Evolutionary conservation across 2,113 vertebrate species (phyloP).

Genomic region (Megaceryle maxima): DNA sequence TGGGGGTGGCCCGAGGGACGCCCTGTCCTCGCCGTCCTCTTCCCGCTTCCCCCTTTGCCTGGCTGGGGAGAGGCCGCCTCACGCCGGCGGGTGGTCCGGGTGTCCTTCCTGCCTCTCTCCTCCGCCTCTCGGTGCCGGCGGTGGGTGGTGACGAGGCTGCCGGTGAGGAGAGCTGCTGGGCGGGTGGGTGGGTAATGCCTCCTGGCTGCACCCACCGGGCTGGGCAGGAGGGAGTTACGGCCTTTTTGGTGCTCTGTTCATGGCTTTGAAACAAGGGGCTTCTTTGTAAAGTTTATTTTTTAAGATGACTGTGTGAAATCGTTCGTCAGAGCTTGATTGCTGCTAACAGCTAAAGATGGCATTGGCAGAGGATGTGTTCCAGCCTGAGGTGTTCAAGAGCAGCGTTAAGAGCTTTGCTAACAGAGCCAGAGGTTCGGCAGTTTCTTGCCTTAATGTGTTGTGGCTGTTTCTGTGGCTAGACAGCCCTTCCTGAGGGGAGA

Average conservation of each 20-base stretch:
- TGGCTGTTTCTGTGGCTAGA: not conserved
- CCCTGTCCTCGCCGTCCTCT: not conserved
- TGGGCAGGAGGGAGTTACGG: not conserved
- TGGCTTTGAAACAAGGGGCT: fast-evolving
- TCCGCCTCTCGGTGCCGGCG: not conserved
- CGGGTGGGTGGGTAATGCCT: no score
- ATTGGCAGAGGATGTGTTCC: fast-evolving
- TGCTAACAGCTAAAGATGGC: fast-evolving
- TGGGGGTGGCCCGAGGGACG: not conserved
- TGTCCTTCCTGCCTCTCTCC: fast-evolving
- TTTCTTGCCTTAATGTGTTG: not conserved
- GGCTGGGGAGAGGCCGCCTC: not conserved
- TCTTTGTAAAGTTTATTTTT: fast-evolving
- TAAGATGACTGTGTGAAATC: fast-evolving
- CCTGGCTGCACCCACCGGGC: not conserved
- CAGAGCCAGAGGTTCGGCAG: not conserved
- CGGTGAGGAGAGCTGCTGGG: not conserved
- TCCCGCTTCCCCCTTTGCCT: not conserved
- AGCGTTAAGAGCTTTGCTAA: fast-evolving
- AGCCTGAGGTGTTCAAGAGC: not conserved
- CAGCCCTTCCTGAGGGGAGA: not conserved
- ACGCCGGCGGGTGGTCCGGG: fast-evolving
- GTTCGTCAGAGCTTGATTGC: fast-evolving
- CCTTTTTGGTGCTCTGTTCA: fast-evolving
- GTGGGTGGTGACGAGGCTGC: not conserved